phyloP scores from a whole-genome alignment of 2,797 vertebrate species.

The Sebastes minor region DNA sequence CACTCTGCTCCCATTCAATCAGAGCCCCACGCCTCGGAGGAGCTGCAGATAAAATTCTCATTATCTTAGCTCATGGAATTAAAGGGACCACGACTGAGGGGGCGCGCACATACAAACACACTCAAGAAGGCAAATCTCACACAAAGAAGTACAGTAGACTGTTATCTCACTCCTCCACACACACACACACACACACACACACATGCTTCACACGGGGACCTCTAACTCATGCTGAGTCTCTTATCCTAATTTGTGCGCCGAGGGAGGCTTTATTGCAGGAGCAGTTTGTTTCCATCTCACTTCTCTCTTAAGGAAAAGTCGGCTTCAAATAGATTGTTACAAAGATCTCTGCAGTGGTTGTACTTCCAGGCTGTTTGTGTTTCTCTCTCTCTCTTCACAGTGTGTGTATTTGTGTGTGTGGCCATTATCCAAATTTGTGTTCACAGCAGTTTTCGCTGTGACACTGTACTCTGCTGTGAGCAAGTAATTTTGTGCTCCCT shows the following conservation, averaged over 20 bases:
- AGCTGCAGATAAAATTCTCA: conserved; percentile 83
- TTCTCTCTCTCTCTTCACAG: background rate
- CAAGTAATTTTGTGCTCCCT: conserved; percentile 46
- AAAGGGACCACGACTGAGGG: conserved; percentile 70
- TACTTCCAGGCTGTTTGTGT: conserved; percentile 47
- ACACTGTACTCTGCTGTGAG: conserved; percentile 51
- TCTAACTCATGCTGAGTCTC: conserved; percentile 44
- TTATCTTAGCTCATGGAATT: conserved; percentile 83
- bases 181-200: conserved; percentile 2
- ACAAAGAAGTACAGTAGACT: conserved; percentile 42
- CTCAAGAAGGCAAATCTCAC: conserved; percentile 25
- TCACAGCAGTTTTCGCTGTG: conserved; percentile 60
- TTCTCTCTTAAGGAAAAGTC: conserved; percentile 45
- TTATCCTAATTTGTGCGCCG: conserved; percentile 63
- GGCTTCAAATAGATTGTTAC: conserved; percentile 53
- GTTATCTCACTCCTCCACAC: background rate
- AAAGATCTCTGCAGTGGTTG: conserved; percentile 44
- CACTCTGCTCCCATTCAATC: conserved; percentile 84
- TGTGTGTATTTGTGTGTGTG: conserved; percentile 14
- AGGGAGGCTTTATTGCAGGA: conserved; percentile 46
- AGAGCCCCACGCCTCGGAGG: conserved; percentile 74
- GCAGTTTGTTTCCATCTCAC: conserved; percentile 54
- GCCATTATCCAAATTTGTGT: conserved; percentile 64
- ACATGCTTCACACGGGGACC: conserved; percentile 16
- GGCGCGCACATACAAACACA: conserved; percentile 3